phyloP scores from a whole-genome alignment of 2,797 vertebrate genomes.

The Lithobates sylvaticus region DNA sequence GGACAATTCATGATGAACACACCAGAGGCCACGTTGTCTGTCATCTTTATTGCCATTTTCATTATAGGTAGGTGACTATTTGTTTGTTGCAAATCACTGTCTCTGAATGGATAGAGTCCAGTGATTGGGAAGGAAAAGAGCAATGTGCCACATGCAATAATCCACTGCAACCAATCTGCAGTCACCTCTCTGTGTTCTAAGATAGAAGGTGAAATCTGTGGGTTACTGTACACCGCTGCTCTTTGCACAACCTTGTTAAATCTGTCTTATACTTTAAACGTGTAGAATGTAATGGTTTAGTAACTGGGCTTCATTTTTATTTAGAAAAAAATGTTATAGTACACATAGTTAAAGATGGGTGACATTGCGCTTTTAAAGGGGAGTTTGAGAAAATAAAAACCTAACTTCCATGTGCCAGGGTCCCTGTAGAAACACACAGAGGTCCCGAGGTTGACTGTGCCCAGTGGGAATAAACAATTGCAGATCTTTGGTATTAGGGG shows the following conservation, averaged over 20 bases:
- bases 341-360: neutral
- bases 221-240: neutral
- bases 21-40: neutral
- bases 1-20: slow-evolving; percentile 6
- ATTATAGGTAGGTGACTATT: slow-evolving; percentile 35
- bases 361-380: too few species aligned
- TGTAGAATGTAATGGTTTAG: too few species aligned
- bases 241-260: neutral
- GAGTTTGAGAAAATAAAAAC: neutral
- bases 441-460: too few species aligned
- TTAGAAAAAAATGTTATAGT: neutral
- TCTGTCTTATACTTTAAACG: too few species aligned
- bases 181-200: neutral
- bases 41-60: slow-evolving; percentile 23
- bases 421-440: neutral
- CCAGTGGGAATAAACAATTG: too few species aligned
- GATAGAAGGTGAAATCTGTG: neutral
- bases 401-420: neutral
- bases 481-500: too few species aligned
- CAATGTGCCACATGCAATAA: neutral
- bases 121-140: neutral
- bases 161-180: neutral
- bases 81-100: neutral
- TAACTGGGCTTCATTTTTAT: neutral
- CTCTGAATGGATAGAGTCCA: neutral